Evolutionary conservation across 2,888 invertebrate species (phyloP).

Genomic region (Plebejus argus): DNA sequence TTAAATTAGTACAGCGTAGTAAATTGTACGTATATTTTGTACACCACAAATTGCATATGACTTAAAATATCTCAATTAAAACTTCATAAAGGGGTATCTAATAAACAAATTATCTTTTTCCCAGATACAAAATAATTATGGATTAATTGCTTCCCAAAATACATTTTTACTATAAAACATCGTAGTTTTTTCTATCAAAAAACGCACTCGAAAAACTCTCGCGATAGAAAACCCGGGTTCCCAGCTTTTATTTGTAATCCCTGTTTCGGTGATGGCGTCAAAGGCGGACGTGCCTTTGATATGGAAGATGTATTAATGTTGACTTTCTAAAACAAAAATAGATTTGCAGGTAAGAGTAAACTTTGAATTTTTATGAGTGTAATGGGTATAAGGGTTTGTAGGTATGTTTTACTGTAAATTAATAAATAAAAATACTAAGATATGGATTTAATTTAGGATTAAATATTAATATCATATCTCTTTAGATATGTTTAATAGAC

Average conservation of each 20-base stretch:
- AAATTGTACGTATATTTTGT: too few species aligned
- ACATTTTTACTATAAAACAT: not conserved
- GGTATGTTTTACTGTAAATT: too few species aligned
- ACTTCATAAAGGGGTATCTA: too few species aligned
- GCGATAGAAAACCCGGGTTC: not conserved
- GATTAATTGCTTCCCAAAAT: not conserved
- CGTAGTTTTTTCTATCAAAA: conserved; percentile 5
- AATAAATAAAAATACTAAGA: too few species aligned
- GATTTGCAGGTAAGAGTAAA: not conserved
- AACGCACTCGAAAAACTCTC: not conserved
- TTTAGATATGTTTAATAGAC: too few species aligned
- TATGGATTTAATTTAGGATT: too few species aligned
- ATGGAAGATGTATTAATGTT: conserved; percentile 16
- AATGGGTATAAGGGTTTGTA: not conserved
- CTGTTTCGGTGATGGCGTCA: conserved; percentile 6
- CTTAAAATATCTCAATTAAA: too few species aligned
- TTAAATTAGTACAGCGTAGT: too few species aligned
- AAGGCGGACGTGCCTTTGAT: conserved; percentile 19
- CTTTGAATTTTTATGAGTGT: not conserved
- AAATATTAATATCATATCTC: too few species aligned
- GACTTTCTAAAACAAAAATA: conserved; percentile 18
- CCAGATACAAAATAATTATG: too few species aligned
- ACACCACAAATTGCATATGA: too few species aligned
- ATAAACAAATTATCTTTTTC: too few species aligned
- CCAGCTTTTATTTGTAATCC: not conserved